phyloP scores from a whole-genome alignment of 2,797 vertebrate species.

The Potorous gilbertii region DNA sequence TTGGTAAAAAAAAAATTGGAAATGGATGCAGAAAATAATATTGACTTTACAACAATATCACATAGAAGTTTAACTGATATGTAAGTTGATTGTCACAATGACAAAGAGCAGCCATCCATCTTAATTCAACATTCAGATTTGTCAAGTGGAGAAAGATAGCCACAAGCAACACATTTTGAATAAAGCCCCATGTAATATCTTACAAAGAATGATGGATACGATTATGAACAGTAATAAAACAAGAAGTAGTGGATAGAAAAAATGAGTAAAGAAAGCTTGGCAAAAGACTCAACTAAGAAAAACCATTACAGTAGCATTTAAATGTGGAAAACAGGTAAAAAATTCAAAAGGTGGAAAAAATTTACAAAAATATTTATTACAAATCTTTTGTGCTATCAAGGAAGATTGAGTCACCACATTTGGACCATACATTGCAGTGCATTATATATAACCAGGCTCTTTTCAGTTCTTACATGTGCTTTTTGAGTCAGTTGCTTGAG shows the following conservation, averaged over 20 bases:
- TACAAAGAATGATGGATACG: background rate
- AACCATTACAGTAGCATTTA: background rate
- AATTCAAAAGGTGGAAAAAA: background rate
- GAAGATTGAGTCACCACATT: background rate
- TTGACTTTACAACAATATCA: background rate
- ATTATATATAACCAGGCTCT: background rate
- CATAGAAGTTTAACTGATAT: background rate
- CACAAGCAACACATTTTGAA: background rate
- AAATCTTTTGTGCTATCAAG: background rate
- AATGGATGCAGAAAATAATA: background rate
- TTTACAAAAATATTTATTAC: background rate
- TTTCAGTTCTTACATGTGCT: background rate
- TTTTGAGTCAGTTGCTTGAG: background rate
- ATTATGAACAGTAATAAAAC: background rate
- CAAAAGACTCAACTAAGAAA: background rate
- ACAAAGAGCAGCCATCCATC: background rate
- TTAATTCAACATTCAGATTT: background rate
- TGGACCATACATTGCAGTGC: background rate
- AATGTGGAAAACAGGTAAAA: background rate
- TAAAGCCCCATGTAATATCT: background rate
- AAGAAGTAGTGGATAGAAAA: background rate
- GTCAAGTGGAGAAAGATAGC: background rate
- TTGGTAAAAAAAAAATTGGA: conserved; percentile 2
- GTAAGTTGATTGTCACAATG: background rate
- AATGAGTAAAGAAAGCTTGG: background rate